A percentile compares a stretch with the other conserved stretches of the same genome.
Conservation (phyloP, 92 coral and sea anemone species). For the Plumapathes pennacea region DNA sequence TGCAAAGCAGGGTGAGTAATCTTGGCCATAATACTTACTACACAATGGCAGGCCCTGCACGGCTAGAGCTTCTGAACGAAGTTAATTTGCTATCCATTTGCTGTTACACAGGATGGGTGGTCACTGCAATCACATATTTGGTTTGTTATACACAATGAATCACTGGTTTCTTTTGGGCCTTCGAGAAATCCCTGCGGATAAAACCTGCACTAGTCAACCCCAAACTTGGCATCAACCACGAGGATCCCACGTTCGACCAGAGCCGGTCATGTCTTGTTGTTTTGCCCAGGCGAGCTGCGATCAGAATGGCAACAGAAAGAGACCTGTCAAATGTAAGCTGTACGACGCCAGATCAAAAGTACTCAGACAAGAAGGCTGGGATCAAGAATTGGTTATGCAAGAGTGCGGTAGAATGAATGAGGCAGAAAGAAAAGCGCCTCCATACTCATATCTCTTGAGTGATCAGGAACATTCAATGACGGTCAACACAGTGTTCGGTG, state of each 20-base stretch:
- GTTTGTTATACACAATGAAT: conserved; percentile 13
- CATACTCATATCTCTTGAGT: conserved; percentile 34
- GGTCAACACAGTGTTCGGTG: conserved; percentile 39
- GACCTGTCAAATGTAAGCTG: conserved; percentile 35
- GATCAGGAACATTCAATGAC: conserved; percentile 23
- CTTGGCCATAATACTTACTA: no score
- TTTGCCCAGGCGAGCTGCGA: conserved; percentile 29
- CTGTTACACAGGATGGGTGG: conserved; percentile 51
- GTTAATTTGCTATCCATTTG: no score
- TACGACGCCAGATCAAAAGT: conserved; percentile 42
- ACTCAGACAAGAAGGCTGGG: conserved; percentile 24
- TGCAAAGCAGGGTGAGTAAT: no score
- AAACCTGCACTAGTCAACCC: conserved; percentile 45
- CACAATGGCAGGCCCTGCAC: no score
- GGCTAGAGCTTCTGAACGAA: no score
- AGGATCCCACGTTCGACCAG: conserved; percentile 26
- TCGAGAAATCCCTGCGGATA: conserved; percentile 46
- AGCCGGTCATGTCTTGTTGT: conserved; percentile 41
- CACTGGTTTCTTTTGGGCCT: conserved; percentile 51
- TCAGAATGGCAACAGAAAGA: conserved; percentile 29
- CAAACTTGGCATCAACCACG: conserved; percentile 51
- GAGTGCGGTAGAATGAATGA: conserved; percentile 8
- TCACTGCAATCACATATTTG: conserved; percentile 36
- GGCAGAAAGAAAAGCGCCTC: conserved; percentile 19
- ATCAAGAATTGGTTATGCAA: conserved; percentile 11